Evolutionary conservation across 1,140 invertebrate species (phyloP), one percentile per base, ranked within the genome.

Genomic region (Aphidius ervi): DNA sequence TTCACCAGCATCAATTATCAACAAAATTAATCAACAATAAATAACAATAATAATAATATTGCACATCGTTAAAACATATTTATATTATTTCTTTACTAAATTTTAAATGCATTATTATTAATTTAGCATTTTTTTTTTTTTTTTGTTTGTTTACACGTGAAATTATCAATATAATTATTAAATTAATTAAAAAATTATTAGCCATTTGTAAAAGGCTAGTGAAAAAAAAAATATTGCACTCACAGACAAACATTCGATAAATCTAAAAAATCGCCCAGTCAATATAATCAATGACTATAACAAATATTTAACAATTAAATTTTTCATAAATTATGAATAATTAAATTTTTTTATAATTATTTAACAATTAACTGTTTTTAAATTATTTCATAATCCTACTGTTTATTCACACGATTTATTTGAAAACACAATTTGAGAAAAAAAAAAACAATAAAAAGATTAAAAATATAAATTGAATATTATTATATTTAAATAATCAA

Each of bases 221-320:
- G 23, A 31, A 31, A 31, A 31, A 31, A 3, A 71, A 70, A 74
- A 73, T 43, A 42, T 41, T 70, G 77, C 76, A 78, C 76, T 78
- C 77, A 79, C 77, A 78, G 77, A 79, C 77, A 78, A 79, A 78
- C 76, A 77, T 79, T 76, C 75, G 71, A 75, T 78, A 69, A 70
- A 77, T 71, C 75, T 76, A 78, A 70, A 70, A 76, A 71, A 73
- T 68, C 71, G 68, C 63, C 63, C 63, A 64, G 64, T 55, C 62
- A 65, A 52, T 52, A 59, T 52, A 59, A 64, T 55, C 37, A 46
- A 46, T 65, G 57, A 67, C 58, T 49, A 46, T 63, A 63, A 49
- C 58, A 39, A 56, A 50, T 58, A 23, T 37, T 23, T 9, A 60
- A 59, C 37, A 56, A 47, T 48, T 41, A 64, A 64, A 61, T 54